A percentile compares a stretch with the other conserved stretches of the same genome.
phyloP scores from a whole-genome alignment of 2,113 vertebrate genomes.

The Cinclus mexicanus region DNA sequence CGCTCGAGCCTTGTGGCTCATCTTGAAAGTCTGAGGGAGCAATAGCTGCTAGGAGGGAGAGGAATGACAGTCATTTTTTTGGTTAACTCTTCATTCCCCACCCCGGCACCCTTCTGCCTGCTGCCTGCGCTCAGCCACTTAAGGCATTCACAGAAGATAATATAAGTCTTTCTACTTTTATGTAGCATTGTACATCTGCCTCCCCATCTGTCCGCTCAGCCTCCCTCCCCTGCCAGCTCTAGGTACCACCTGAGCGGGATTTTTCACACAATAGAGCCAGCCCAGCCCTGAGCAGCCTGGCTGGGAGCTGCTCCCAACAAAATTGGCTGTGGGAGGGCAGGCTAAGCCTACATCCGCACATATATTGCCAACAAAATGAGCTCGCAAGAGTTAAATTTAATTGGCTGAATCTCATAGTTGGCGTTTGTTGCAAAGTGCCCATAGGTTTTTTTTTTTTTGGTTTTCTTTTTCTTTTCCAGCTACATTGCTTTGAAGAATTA shows the following conservation, averaged over 20 bases:
- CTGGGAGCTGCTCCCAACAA: conserved; percentile 24
- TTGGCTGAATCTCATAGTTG: conserved; percentile 66
- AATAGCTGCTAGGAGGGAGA: conserved; percentile 27
- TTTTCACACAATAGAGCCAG: conserved; percentile 41
- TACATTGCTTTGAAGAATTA: conserved; percentile 79
- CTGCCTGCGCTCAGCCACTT: conserved; percentile 38
- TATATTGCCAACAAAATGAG: neutral
- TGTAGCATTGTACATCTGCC: conserved; percentile 74
- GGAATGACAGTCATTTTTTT: conserved; percentile 41
- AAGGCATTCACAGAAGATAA: conserved; percentile 54
- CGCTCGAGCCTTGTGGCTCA: conserved; percentile 27
- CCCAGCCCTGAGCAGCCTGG: neutral
- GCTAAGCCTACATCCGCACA: neutral
- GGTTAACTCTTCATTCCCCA: conserved; percentile 55
- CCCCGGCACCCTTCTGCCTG: neutral
- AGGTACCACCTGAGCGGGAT: conserved; percentile 63
- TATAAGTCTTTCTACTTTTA: conserved; percentile 69
- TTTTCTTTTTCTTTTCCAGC: conserved; percentile 63
- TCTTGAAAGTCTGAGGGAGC: conserved; percentile 58
- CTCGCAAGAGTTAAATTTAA: conserved; percentile 74
- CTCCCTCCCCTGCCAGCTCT: conserved; percentile 27
- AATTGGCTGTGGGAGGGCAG: neutral
- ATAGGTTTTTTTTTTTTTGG: neutral
- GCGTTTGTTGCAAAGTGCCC: conserved; percentile 73
- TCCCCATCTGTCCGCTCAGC: conserved; percentile 76